These are phyloP conservation scores for Stenotaenia linearis DNA, from an alignment of 2,888 invertebrate genomes.

Conservation along the genomic window DNA sequence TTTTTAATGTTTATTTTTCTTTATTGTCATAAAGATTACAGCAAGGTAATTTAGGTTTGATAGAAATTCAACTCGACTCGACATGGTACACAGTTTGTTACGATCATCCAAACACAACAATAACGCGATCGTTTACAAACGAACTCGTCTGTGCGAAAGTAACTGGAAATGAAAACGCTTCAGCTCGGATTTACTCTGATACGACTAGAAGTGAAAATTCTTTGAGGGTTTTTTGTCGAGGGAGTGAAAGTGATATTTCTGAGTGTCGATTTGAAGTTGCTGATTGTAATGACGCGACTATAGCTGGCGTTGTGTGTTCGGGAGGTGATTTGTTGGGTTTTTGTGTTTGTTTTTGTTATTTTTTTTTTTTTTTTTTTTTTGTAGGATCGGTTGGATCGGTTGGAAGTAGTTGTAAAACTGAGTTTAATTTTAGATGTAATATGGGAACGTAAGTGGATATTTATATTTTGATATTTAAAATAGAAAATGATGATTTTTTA, in stretches of 20 bases:
- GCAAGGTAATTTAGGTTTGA: not conserved
- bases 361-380: too few species aligned
- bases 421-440: too few species aligned
- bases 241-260: not conserved
- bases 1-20: not conserved
- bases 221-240: not conserved
- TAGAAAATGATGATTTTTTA: too few species aligned
- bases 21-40: not conserved
- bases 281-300: not conserved
- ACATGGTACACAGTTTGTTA: not conserved
- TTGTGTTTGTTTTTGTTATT: too few species aligned
- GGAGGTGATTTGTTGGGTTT: too few species aligned
- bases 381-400: too few species aligned
- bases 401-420: too few species aligned
- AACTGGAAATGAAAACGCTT: not conserved
- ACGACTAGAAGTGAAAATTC: not conserved
- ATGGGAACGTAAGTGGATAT: too few species aligned
- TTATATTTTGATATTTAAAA: too few species aligned
- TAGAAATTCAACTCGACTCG: not conserved
- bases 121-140: not conserved
- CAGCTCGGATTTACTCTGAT: not conserved
- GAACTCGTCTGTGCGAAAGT: not conserved
- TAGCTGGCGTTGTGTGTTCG: not conserved
- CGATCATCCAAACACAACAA: not conserved
- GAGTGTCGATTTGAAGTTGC: not conserved